Base-by-base conservation (phyloP, 2,888 invertebrate genomes). In the Panzeria rudis region DNA sequence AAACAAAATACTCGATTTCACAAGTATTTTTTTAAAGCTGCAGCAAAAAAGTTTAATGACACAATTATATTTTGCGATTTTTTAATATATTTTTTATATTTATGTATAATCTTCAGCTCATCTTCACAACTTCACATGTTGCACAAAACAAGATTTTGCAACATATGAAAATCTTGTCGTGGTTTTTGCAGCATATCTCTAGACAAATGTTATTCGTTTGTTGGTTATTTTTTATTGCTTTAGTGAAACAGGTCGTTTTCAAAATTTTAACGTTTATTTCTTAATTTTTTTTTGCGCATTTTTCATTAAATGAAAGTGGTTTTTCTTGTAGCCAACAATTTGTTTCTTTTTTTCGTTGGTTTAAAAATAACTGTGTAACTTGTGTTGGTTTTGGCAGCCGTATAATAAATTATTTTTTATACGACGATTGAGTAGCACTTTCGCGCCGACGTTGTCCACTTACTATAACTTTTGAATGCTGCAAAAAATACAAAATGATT, bases 271-370 rank as follows among this genome's bases (percentile, higher is more conserved):
- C 61, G 61, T 81, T 73, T 66, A 23, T 72, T 66, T 75, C 59
- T 75, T 64, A 25, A 64, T 79, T 47, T 61, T 17, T 3, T 38
- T 56, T 75, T 75, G 25, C 25, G 13, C 23, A 44, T 64, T 73
- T 78, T 66, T 32, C 59, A 75, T 78, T 71, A 75, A 85, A 85
- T 82, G 85, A 85, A 85, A 85, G 85, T 85, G 85, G 85, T 85
- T 79, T 82, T 85, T 75, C 85, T 59, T 75, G 85, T 71, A 35
- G 76, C 32, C 77, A 62, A 71, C 54, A 72, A 47, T 64, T 47
- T 69, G 41, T 23, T 20, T 59, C 32, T 61, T 79, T 41, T 41
- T 68, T 54, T 54, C 7, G 72, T 59, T 66, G 38, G 7, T 29
- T 66, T 20, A 32, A 29, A 29, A 76, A 73, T 56, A 73, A 56